Evolutionary conservation across 2,888 invertebrate species (phyloP).

Genomic region (Myopa testacea): DNA sequence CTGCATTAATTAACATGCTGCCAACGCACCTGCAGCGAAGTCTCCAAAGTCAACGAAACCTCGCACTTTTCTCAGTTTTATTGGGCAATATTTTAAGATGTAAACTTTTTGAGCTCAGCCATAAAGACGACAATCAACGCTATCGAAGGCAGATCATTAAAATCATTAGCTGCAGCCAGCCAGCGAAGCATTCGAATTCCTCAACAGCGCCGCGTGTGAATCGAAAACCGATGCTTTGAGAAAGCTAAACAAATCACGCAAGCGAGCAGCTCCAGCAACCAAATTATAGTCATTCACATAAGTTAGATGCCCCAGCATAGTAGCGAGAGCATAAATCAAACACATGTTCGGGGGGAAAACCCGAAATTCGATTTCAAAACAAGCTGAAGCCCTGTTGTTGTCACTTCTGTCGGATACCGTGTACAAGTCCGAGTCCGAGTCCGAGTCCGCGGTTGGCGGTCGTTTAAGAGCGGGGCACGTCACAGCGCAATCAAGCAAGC

Average conservation of each 20-base stretch:
- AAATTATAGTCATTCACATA: neutral
- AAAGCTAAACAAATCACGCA: neutral
- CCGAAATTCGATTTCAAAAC: constrained; percentile 3
- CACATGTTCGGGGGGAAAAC: neutral
- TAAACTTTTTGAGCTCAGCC: neutral
- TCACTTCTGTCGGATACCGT: constrained; percentile 11
- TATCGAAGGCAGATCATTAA: neutral
- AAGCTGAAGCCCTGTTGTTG: neutral
- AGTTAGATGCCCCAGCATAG: neutral
- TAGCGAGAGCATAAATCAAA: constrained; percentile 8
- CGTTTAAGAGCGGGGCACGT: constrained; percentile 5
- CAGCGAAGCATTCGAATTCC: neutral
- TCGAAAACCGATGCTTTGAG: neutral
- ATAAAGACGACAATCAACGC: neutral
- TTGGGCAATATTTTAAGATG: neutral
- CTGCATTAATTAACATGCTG: too few relatives aligned
- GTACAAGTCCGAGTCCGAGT: neutral
- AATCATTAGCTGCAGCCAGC: neutral
- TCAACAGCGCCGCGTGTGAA: neutral
- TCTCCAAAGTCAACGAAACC: too few relatives aligned
- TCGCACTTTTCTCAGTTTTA: neutral
- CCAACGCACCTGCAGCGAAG: too few relatives aligned
- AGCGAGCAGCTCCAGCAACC: neutral
- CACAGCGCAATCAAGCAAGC: neutral
- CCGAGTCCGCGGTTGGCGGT: neutral